A percentile compares a stretch with the other conserved stretches of the same genome.
These are phyloP conservation scores for Chydorus sphaericus DNA, from an alignment of 2,888 invertebrate species.

Conservation along the genomic window DNA sequence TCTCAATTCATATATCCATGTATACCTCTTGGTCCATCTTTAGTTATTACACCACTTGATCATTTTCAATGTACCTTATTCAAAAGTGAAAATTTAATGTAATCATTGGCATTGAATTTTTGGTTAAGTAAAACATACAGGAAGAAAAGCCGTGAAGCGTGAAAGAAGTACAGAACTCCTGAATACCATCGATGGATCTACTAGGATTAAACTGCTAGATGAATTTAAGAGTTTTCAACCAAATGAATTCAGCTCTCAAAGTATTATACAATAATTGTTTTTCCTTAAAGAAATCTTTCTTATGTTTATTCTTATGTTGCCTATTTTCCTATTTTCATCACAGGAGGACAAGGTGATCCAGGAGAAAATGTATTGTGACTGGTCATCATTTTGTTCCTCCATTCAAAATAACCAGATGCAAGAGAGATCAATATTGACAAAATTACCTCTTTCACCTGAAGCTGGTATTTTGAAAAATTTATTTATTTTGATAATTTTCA, in stretches of 20 bases:
- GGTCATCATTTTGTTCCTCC: constrained; percentile 46
- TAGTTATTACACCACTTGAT: too few species aligned
- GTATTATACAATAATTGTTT: background rate
- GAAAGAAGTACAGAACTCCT: too few species aligned
- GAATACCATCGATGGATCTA: too few species aligned
- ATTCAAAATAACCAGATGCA: constrained; percentile 1
- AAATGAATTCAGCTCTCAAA: constrained; percentile 4
- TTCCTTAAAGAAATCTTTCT: background rate
- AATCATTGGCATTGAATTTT: too few species aligned
- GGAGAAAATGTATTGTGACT: constrained; percentile 59
- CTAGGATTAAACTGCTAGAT: too few species aligned
- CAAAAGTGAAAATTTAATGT: too few species aligned
- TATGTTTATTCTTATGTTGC: background rate
- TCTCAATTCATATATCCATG: too few species aligned
- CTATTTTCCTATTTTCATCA: background rate
- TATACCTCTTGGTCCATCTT: too few species aligned
- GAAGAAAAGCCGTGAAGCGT: too few species aligned
- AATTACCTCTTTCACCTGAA: background rate
- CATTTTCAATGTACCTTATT: too few species aligned
- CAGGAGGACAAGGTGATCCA: constrained; percentile 8
- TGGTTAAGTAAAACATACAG: too few species aligned
- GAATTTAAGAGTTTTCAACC: constrained; percentile 7
- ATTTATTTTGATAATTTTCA: background rate
- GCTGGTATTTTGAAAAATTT: background rate
- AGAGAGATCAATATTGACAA: background rate